Evolutionary conservation across 2,888 invertebrate species (phyloP).

Genomic region (Agapetus fuscipes): DNA sequence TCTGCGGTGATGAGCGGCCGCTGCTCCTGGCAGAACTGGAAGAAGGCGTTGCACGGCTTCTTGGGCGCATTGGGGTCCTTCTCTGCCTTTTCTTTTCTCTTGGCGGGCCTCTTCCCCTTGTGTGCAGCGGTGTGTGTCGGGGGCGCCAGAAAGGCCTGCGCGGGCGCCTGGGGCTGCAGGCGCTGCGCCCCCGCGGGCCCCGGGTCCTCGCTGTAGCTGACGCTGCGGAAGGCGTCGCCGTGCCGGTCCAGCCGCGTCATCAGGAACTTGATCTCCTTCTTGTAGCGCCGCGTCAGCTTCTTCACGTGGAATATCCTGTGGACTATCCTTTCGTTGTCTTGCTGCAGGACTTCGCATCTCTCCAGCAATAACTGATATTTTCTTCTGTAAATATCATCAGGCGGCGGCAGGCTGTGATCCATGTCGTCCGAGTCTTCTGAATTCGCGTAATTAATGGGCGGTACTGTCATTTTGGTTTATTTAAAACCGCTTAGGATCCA

Average conservation of each 20-base stretch:
- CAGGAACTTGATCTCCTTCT: conserved; percentile 59
- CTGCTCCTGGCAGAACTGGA: conserved; percentile 73
- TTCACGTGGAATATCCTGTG: conserved; percentile 63
- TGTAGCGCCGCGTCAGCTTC: conserved; percentile 55
- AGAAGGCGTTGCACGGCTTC: conserved; percentile 70
- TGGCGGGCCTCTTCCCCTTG: too few relatives aligned
- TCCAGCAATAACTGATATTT: conserved; percentile 64
- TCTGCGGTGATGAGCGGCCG: conserved; percentile 62
- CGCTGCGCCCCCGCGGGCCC: too few relatives aligned
- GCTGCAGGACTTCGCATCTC: conserved; percentile 65
- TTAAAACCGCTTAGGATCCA: too few relatives aligned
- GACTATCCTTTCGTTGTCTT: conserved; percentile 67
- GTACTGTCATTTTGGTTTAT: too few relatives aligned
- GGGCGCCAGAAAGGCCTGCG: too few relatives aligned
- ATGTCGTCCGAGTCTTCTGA: too few relatives aligned
- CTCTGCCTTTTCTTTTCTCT: too few relatives aligned
- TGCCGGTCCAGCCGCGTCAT: conserved; percentile 58
- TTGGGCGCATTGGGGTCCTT: conserved; percentile 69
- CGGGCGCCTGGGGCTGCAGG: too few relatives aligned
- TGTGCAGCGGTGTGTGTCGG: too few relatives aligned
- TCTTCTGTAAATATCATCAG: too few relatives aligned
- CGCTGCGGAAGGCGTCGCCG: conserved; percentile 58
- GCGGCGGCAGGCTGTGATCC: too few relatives aligned
- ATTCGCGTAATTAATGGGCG: too few relatives aligned
- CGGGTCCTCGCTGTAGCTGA: conserved; percentile 25